phyloP scores from a whole-genome alignment of 2,888 invertebrate species.

The Protonemura montana region DNA sequence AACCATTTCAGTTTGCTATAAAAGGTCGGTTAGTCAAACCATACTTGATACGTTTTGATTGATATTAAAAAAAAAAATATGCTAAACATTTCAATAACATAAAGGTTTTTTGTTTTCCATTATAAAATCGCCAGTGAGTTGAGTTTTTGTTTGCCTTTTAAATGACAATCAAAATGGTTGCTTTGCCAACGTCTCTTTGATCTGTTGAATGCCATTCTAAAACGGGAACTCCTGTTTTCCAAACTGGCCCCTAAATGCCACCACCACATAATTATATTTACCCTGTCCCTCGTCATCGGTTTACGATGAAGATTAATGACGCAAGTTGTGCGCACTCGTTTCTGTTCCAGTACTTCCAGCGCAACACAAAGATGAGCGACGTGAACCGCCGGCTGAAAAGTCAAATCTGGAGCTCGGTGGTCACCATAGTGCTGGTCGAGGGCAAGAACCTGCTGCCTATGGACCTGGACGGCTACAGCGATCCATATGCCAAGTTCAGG shows the following conservation, averaged over 20 bases:
- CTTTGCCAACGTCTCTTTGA: not conserved
- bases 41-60: not conserved
- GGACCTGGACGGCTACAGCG: constrained; percentile 87
- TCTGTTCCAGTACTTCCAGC: constrained; percentile 77
- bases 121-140: not conserved
- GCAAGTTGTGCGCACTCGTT: constrained; percentile 26
- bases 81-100: too few relatives aligned
- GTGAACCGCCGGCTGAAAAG: constrained; percentile 86
- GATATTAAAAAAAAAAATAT: not conserved
- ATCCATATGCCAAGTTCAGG: constrained; percentile 97
- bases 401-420: constrained; percentile 97
- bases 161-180: not conserved
- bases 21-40: not conserved
- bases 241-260: not conserved
- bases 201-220: not conserved
- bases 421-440: constrained; percentile 96
- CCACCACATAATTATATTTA: not conserved
- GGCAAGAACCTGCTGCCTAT: constrained; percentile 88
- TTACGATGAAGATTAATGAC: not conserved
- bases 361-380: constrained; percentile 78
- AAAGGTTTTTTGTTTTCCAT: too few relatives aligned
- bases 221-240: not conserved
- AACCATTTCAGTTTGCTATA: not conserved
- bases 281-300: not conserved
- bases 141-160: not conserved